Percentiles rank a stretch among this genome's conserved stretches.
Evolutionary conservation across 2,797 vertebrate species (phyloP).

Genomic region (Sebastes hubbsi): DNA sequence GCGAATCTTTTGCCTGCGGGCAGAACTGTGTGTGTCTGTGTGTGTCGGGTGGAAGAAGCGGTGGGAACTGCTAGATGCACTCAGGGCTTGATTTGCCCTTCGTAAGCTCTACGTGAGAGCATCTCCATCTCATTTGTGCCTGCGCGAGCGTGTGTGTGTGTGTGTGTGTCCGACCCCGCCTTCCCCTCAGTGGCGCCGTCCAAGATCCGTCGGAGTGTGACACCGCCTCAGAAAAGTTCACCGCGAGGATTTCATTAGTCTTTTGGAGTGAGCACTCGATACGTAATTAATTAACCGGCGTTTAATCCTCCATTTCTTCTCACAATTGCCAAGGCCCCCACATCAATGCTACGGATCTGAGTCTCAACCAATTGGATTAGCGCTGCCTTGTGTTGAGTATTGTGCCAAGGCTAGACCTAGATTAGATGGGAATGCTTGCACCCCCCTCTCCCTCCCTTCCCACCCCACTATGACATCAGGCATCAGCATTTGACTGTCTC

Average conservation of each 20-base stretch:
- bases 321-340: conserved; percentile 65
- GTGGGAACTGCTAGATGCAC: not conserved
- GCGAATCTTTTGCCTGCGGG: not conserved
- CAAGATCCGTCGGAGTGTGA: conserved; percentile 43
- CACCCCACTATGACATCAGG: conserved; percentile 2
- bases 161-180: not conserved
- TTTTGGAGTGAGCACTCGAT: conserved; percentile 70
- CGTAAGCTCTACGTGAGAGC: not conserved
- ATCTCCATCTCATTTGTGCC: conserved; percentile 16
- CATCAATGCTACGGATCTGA: conserved; percentile 70
- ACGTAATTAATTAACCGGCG: conserved; percentile 77
- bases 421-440: conserved; percentile 27
- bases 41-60: not conserved
- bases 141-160: not conserved
- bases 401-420: conserved; percentile 36
- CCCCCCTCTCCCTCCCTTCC: not conserved
- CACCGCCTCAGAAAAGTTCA: conserved; percentile 55
- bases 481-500: not conserved
- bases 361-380: conserved; percentile 73
- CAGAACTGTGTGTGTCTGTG: not conserved
- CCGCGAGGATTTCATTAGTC: conserved; percentile 60
- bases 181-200: not conserved
- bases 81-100: not conserved
- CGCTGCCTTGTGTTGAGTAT: conserved; percentile 33
- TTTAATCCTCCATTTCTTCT: conserved; percentile 77